Percentiles rank a stretch among this genome's conserved stretches.
These are phyloP conservation scores for Chrysaora quinquecirrha DNA, from an alignment of 30 jellyfish, hydroid and myxozoan species.

Conservation along the genomic window DNA sequence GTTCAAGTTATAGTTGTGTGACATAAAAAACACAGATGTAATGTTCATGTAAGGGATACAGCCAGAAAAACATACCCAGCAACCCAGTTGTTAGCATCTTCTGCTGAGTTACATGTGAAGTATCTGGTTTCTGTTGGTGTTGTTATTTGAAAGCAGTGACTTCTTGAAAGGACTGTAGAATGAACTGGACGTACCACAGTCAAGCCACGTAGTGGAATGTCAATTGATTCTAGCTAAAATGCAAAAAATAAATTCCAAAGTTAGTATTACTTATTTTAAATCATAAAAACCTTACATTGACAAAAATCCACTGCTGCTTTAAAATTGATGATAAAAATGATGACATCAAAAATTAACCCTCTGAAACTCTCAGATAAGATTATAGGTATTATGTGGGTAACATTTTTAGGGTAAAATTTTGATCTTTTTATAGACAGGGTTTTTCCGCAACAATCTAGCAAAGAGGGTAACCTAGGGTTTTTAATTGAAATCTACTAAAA, in stretches of 20 bases:
- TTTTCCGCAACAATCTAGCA: too few relatives aligned
- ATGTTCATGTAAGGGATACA: too few relatives aligned
- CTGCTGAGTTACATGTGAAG: constrained; percentile 83
- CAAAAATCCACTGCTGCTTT: neutral
- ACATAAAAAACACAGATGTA: too few relatives aligned
- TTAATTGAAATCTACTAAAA: too few relatives aligned
- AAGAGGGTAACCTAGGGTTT: too few relatives aligned
- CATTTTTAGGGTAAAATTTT: neutral
- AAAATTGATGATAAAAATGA: neutral
- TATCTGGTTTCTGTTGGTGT: constrained; percentile 86
- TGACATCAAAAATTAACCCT: neutral
- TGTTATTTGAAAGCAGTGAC: constrained; percentile 85
- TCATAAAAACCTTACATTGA: neutral
- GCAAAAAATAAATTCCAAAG: too few relatives aligned
- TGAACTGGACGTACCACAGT: constrained; percentile 96
- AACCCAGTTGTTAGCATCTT: constrained; percentile 86
- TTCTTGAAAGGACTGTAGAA: constrained; percentile 73
- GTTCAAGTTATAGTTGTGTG: too few relatives aligned
- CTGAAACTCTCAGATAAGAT: neutral
- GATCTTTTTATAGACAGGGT: too few relatives aligned
- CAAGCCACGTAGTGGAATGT: constrained; percentile 80
- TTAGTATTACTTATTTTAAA: neutral
- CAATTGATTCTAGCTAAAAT: constrained; percentile 76
- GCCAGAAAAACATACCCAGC: constrained; percentile 88
- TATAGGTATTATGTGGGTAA: neutral